Base-by-base conservation (phyloP, 2,113 vertebrate genomes). In the Coptodon bakossiorum region DNA sequence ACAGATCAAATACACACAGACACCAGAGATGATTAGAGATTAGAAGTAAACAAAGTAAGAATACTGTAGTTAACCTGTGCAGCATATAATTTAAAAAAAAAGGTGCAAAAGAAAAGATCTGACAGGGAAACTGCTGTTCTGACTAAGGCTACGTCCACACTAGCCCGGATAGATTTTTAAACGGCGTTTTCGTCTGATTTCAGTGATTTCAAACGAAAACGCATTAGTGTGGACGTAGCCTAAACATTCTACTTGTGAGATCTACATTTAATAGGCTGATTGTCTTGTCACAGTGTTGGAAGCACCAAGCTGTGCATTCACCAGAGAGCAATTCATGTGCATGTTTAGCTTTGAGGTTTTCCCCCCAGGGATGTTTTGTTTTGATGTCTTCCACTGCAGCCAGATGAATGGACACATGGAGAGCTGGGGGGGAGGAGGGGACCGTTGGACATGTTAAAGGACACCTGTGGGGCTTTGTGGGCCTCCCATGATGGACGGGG, bases 381-480 rank as follows among this genome's bases (percentile, higher is more conserved):
- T 94, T 94, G 92, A 92, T 94, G 93, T 94, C 88, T 82, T 90
- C 85, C 84, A 24, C 87, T 91, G 83, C 90, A 91, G 90, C 79
- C 90, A 81, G 92, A 92, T 95, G 91, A 96, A 94, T 96, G 85
- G 86, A 90, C 90, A 93, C 94, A 94, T 92, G 91, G 93, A 89
- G 93, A 79, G 94, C 66, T 27, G n/a, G 38, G 57, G 83, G 84
- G 79, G 73, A 29, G 14, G 57, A 38, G 63, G 86, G 91, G 79
- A 54, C 76, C 52, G 83, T 89, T 91, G 89, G 91, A 91, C 94
- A 94, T 95, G 94, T 93, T 94, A 94, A 93, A 93, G 93, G 94
- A 95, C 95, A 96, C 95, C 94, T 96, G 95, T 93, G 89, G 93
- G 92, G 93, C 92, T 90, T 91, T 90, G 82, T 88, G 93, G 94